Percentiles rank a stretch among this genome's conserved stretches.
Evolutionary conservation across 2,888 invertebrate genomes (phyloP).

Genomic region (Dryobotodes eremita): DNA sequence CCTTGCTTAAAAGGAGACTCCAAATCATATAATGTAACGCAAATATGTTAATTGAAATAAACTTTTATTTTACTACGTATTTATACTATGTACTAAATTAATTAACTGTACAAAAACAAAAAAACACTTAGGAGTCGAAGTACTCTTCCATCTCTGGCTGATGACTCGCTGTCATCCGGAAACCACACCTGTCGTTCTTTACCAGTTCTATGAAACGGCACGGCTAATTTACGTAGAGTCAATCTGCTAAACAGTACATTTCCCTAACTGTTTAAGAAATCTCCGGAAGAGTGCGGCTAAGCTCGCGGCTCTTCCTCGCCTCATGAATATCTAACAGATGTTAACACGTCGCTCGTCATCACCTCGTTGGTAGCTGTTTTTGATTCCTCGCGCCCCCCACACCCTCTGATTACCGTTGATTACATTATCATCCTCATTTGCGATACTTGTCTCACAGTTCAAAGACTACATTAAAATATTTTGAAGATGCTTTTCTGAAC

Average conservation of each 20-base stretch:
- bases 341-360: constrained; percentile 31
- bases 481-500: constrained; percentile 14
- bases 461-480: constrained; percentile 33
- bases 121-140: background rate
- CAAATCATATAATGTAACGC: background rate
- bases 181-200: background rate
- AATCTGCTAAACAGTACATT: background rate
- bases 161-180: background rate
- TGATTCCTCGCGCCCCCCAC: too few species aligned
- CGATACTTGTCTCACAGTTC: constrained; percentile 33
- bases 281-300: constrained; percentile 1
- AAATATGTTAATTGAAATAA: background rate
- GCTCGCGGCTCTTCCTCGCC: background rate
- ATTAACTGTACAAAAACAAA: background rate
- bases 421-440: constrained; percentile 47
- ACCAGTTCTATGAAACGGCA: background rate
- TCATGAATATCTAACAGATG: constrained; percentile 52
- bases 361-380: constrained; percentile 9
- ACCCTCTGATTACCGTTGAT: constrained; percentile 59
- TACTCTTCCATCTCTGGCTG: background rate
- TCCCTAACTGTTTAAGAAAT: constrained; percentile 5
- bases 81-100: background rate
- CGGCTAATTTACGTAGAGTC: background rate
- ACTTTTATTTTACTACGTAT: background rate
- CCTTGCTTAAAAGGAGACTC: background rate